phyloP scores from a whole-genome alignment of 2,888 invertebrate species.

The Sinopyrophorus schimmeli region DNA sequence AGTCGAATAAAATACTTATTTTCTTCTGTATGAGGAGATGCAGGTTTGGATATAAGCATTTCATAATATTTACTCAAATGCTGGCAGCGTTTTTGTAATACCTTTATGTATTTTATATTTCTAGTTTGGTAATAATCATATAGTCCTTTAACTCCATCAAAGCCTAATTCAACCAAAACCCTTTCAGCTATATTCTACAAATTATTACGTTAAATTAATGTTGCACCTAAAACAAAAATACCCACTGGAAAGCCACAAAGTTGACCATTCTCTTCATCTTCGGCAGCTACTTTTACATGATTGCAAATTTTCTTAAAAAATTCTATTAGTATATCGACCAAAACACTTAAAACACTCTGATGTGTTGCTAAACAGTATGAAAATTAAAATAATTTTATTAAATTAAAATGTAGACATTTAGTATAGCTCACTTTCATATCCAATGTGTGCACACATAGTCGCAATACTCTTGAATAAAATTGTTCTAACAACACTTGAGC shows the following conservation, averaged over 20 bases:
- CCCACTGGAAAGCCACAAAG: constrained; percentile 58
- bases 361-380: constrained; percentile 49
- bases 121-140: constrained; percentile 62
- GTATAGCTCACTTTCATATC: constrained; percentile 59
- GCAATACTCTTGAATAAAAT: constrained; percentile 57
- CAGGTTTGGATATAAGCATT: constrained; percentile 42
- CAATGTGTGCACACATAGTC: constrained; percentile 59
- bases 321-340: constrained; percentile 57
- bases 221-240: constrained; percentile 15
- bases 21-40: constrained; percentile 41
- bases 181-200: constrained; percentile 64
- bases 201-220: no score
- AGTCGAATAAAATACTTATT: constrained; percentile 39
- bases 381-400: not conserved
- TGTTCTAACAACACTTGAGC: constrained; percentile 46
- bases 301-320: constrained; percentile 57
- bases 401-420: no score
- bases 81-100: constrained; percentile 46
- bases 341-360: constrained; percentile 56
- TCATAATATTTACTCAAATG: constrained; percentile 46
- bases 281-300: constrained; percentile 58
- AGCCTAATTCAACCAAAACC: constrained; percentile 63
- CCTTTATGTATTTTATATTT: constrained; percentile 48
- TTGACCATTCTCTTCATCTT: constrained; percentile 56
- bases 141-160: constrained; percentile 61